Evolutionary conservation across 2,113 vertebrate species (phyloP).

Genomic region (cattle (Bos taurus)): ARS-UCD2.0 NC_037332.1:59605001-59605500

Average conservation of each 20-base stretch:
- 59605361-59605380: background rate
- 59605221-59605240: background rate
- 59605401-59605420: slow-evolving; percentile 52
- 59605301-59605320: background rate
- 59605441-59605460: slow-evolving; percentile 77
- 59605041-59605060: background rate
- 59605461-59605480: slow-evolving; percentile 69
- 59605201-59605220: background rate
- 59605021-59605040: background rate
- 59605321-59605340: background rate
- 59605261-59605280: background rate
- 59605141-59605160: background rate
- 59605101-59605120: background rate
- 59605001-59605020: background rate
- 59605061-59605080: background rate
- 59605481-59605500: slow-evolving; percentile 66
- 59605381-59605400: background rate
- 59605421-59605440: slow-evolving; percentile 70
- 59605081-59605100: background rate
- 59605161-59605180: background rate
- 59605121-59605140: background rate
- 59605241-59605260: background rate
- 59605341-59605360: background rate
- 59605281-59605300: background rate
- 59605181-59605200: background rate